Base-by-base conservation (phyloP, 1,140 invertebrate species). In the Apis dorsata region DNA sequence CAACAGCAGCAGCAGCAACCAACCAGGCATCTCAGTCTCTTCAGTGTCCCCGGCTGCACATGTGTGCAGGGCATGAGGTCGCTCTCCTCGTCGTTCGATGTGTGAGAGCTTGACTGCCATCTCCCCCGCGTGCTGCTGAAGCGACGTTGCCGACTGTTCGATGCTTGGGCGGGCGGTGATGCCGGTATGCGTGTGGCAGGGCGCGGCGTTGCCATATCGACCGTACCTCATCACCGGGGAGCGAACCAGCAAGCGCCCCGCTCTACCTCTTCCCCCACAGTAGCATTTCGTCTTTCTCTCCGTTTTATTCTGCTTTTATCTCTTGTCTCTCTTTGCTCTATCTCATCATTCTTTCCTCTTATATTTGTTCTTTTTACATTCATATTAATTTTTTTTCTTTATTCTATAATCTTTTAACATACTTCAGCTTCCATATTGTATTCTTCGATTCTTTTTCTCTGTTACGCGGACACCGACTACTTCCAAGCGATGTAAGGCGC, bases 191-290 rank as follows among this genome's bases (percentile, higher is more conserved):
- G 76, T 81, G 86, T 80, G 80, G 63, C 79, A 55, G 90, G 88
- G 91, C 90, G 91, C 93, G 90, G 83, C 89, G 93, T 93, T 93
- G 93, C 93, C 93, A 92, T 93, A 93, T 93, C 93, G 93, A 93
- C 92, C 92, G 92, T 85, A 69, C 76, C 83, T 89, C 88, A 81
- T 85, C 87, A 84, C 76, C 85, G 83, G 79, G 79, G 83, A 88
- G 79, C 84, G 57, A 85, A 72, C 86, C 51, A 85, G 65, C 85
- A 63, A 80, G 24, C 81, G n/a, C 73, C 76, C 76, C 66, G 51
- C 59, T 57, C 70, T 15, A 19, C 44, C 63, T 28, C 59, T 57
- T 17, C 28, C 13, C 51, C 34, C 17, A 7, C 44, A 81, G 66
- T 53, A n/a, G 2, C 71, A 19, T 24, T 83, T 74, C 60, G 9